phyloP scores from a whole-genome alignment of 2,113 vertebrate genomes.

The Nycticorax nycticorax region DNA sequence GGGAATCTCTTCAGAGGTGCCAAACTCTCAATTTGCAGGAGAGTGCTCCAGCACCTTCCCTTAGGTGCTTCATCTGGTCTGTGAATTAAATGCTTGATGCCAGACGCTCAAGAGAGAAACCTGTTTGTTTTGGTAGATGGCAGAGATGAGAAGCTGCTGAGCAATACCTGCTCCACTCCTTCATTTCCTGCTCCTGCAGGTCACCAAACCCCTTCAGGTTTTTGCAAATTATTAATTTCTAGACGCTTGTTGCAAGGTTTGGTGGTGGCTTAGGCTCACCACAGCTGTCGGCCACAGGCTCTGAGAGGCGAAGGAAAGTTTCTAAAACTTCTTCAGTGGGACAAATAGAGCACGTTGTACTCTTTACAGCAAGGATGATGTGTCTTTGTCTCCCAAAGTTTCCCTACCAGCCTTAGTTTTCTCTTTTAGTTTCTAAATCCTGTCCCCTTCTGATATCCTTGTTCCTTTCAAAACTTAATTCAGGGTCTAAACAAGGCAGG shows the following conservation, averaged over 20 bases:
- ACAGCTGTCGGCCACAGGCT: neutral
- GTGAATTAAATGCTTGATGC: neutral
- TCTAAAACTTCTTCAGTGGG: neutral
- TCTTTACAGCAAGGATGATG: neutral
- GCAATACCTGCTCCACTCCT: accelerated
- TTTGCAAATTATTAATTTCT: neutral
- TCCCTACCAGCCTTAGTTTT: neutral
- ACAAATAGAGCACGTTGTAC: neutral
- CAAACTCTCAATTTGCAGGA: neutral
- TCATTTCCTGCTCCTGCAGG: neutral
- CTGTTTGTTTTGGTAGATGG: neutral
- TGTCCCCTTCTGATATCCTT: neutral
- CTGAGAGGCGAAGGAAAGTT: neutral
- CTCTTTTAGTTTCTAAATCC: neutral
- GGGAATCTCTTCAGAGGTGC: neutral
- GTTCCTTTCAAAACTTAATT: neutral
- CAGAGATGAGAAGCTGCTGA: neutral
- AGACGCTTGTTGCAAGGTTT: neutral
- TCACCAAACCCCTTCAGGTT: neutral
- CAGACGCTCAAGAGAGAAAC: neutral
- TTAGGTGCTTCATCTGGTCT: neutral
- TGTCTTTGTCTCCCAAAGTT: neutral
- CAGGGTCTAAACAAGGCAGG: neutral
- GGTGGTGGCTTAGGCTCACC: neutral
- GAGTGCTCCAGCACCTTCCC: neutral